These are phyloP conservation scores for Caenorhabditis zanzibari DNA, from an alignment of 2,888 invertebrate species.

Conservation along the genomic window DNA sequence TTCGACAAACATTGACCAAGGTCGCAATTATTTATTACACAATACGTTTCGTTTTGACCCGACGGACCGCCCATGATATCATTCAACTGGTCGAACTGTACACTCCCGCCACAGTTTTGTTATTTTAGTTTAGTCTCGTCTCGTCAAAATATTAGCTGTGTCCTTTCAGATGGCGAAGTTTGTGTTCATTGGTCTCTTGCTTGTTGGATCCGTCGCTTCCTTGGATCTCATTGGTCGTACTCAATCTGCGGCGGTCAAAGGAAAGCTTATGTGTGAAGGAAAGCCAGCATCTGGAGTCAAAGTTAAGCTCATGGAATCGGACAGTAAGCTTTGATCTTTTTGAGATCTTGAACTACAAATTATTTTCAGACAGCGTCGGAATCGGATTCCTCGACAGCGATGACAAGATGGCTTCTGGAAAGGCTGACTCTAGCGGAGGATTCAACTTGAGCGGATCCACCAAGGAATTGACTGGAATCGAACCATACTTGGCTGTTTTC, in stretches of 20 bases:
- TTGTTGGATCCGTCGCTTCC: slow-evolving; percentile 63
- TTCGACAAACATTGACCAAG: slow-evolving; percentile 58
- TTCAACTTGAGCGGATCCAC: slow-evolving; percentile 69
- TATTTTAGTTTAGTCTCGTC: neutral
- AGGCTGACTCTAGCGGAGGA: slow-evolving; percentile 66
- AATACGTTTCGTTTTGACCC: slow-evolving; percentile 35
- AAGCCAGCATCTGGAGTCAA: slow-evolving; percentile 70
- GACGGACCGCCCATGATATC: slow-evolving; percentile 50
- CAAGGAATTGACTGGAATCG: slow-evolving; percentile 72
- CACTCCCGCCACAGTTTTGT: neutral
- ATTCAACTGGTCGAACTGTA: slow-evolving; percentile 22
- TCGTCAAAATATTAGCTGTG: neutral
- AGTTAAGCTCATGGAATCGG: slow-evolving; percentile 73
- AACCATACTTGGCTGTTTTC: slow-evolving; percentile 74
- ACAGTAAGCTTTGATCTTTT: slow-evolving; percentile 53
- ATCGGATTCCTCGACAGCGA: slow-evolving; percentile 69
- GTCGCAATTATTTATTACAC: slow-evolving; percentile 53
- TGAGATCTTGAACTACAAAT: neutral
- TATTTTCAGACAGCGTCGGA: slow-evolving; percentile 60
- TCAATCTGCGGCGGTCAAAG: slow-evolving; percentile 71
- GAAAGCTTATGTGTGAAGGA: slow-evolving; percentile 65
- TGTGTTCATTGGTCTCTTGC: slow-evolving; percentile 45
- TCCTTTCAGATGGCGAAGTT: slow-evolving; percentile 27
- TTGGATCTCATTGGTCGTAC: slow-evolving; percentile 71
- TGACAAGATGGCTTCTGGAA: slow-evolving; percentile 71